Evolutionary conservation across 2,888 invertebrate genomes (phyloP).

Genomic region (Acanthosepion lycidas): DNA sequence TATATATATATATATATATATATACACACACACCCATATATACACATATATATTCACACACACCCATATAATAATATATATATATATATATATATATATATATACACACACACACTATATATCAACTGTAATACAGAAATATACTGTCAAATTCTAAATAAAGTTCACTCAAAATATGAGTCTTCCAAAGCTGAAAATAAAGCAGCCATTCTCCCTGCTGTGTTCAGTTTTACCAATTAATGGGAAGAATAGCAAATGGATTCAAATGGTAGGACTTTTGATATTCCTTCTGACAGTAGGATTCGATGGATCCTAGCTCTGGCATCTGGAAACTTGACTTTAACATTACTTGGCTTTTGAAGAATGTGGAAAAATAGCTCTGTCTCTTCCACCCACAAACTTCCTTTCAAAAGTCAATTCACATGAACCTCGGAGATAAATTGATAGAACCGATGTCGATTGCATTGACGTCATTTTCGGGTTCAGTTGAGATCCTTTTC

Average conservation of each 20-base stretch:
- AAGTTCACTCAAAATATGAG: too few relatives aligned
- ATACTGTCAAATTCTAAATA: too few relatives aligned
- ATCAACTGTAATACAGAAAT: too few relatives aligned
- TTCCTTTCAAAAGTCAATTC: not conserved
- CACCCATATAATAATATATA: too few relatives aligned
- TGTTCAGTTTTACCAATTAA: not conserved
- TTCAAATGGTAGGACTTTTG: not conserved
- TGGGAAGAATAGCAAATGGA: not conserved
- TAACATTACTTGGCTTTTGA: not conserved
- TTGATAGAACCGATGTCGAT: not conserved
- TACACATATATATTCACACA: too few relatives aligned
- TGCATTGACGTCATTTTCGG: not conserved
- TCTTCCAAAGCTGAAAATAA: too few relatives aligned
- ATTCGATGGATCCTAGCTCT: not conserved
- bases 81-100: too few relatives aligned
- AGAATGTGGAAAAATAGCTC: not conserved
- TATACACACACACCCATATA: too few relatives aligned
- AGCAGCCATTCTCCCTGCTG: not conserved
- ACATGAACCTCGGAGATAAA: not conserved
- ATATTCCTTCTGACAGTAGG: not conserved
- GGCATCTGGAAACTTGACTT: not conserved
- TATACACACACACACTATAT: too few relatives aligned
- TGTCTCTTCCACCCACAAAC: not conserved
- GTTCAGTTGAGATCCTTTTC: not conserved
- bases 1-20: too few relatives aligned